Evolutionary conservation across 2,113 vertebrate genomes (phyloP), one percentile per base, ranked within the genome.

Genomic region (Aplodontia rufa): DNA sequence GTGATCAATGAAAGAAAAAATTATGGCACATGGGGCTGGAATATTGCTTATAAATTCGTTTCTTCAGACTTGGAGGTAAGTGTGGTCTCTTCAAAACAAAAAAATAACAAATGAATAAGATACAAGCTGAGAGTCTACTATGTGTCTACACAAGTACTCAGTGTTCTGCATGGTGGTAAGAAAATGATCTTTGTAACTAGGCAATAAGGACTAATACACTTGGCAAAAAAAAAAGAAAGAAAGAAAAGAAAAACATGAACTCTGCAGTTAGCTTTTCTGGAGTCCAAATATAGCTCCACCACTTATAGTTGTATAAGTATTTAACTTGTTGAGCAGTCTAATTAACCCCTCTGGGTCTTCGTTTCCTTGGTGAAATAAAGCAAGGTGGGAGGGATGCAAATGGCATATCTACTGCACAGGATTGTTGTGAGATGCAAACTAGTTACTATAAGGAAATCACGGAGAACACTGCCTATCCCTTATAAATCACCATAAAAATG

Each of bases 11-110:
- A 98, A 64, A 98, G 98, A 69, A 98, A 94, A 76, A 96, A 92
- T 35, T 98, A 98, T 4, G 97, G 97, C 7, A 91, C 96, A 10
- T 88, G 98, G 74, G 98, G 98, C 74, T 98, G 98, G 98, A 98
- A 98, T 51, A 85, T 98, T 45, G 94, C 96, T 8, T 98, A 98
- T 26, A 88, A 96, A 47, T 98, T 98, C 84, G 97, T 69, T 19
- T 91, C 97, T 71, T 97, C 97, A 3, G 98, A 98, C 85, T 95
- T 98, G 64, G 97, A 98, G 97, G 98, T 98, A 92, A 94, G 98
- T 62, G n/a, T n/a, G 13, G 10, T 49, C 10, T 40, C 86, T 84
- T 55, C 60, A 51, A 42, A 85, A 64, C 66, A 72, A 83, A 24
- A 24, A 49, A 47, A 1, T 62, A 66, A 40, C 71, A 60, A 82